Percentiles rank a stretch among this genome's conserved stretches.
phyloP scores from a whole-genome alignment of 2,797 vertebrate genomes.

The Heteromormyrus szaboi region DNA sequence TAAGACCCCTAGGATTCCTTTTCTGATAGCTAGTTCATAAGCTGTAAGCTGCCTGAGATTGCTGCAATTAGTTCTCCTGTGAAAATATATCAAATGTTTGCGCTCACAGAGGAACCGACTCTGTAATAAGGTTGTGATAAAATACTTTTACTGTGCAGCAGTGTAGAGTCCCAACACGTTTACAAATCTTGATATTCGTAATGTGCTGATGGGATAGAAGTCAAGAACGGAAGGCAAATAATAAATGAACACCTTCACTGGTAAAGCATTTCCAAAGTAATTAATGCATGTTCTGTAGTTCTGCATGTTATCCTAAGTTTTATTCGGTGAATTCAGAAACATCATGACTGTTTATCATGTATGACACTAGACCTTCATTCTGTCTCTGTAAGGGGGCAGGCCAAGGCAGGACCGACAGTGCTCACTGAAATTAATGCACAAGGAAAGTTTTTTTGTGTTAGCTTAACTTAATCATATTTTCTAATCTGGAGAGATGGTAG shows the following conservation, averaged over 20 bases:
- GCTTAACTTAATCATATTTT: slow-evolving; percentile 42
- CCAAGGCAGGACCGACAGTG: neutral
- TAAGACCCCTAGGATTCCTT: neutral
- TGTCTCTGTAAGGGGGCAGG: neutral
- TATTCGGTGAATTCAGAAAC: neutral
- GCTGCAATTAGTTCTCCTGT: neutral
- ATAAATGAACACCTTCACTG: neutral
- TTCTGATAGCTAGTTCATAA: neutral
- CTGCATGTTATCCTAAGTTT: neutral
- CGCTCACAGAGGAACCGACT: neutral
- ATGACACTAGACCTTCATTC: neutral
- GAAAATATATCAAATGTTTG: neutral
- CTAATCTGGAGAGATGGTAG: slow-evolving; percentile 20
- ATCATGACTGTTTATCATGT: neutral
- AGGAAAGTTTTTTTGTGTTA: neutral
- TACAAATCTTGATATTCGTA: neutral
- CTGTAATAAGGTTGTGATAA: neutral
- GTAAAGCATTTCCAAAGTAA: neutral
- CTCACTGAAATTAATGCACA: neutral
- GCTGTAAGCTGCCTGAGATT: neutral
- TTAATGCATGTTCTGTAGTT: neutral
- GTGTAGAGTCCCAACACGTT: neutral
- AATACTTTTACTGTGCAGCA: neutral
- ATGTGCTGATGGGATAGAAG: neutral
- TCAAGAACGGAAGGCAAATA: neutral